Evolutionary conservation across 1,140 invertebrate species (phyloP).

Genomic region (Limonius californicus): DNA sequence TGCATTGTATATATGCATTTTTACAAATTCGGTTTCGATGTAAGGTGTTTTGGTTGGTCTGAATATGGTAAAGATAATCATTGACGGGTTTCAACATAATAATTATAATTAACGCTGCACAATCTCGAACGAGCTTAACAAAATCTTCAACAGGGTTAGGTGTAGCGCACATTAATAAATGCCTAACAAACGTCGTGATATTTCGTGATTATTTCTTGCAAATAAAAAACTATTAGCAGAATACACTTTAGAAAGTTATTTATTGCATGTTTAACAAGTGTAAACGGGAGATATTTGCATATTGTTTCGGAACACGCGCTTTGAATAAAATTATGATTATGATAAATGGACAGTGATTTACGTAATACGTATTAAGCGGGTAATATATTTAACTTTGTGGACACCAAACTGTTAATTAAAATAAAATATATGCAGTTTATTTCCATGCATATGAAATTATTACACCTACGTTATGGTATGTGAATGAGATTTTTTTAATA

Average conservation of each 20-base stretch:
- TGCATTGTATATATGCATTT: too few species aligned
- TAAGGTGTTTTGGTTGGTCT: too few species aligned
- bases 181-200: not conserved
- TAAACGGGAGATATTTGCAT: slow-evolving; percentile 12
- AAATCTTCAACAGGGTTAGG: too few species aligned
- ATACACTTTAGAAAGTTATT: slow-evolving; percentile 13
- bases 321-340: slow-evolving; percentile 15
- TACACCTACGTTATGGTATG: not conserved
- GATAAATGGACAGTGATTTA: slow-evolving; percentile 15
- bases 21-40: too few species aligned
- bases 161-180: not conserved
- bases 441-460: slow-evolving; percentile 9
- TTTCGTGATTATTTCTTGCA: not conserved
- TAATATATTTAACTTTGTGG: slow-evolving; percentile 13
- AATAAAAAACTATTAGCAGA: slow-evolving; percentile 7
- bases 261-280: slow-evolving; percentile 14
- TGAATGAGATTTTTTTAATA: not conserved
- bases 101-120: too few species aligned
- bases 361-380: slow-evolving; percentile 11
- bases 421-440: slow-evolving; percentile 13
- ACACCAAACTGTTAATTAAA: slow-evolving; percentile 15
- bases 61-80: too few species aligned
- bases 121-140: too few species aligned
- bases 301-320: slow-evolving; percentile 13
- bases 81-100: too few species aligned